Percentiles rank a stretch among this genome's conserved stretches.
Evolutionary conservation across 2,888 invertebrate species (phyloP).

Genomic region (Perizoma affinitatum): DNA sequence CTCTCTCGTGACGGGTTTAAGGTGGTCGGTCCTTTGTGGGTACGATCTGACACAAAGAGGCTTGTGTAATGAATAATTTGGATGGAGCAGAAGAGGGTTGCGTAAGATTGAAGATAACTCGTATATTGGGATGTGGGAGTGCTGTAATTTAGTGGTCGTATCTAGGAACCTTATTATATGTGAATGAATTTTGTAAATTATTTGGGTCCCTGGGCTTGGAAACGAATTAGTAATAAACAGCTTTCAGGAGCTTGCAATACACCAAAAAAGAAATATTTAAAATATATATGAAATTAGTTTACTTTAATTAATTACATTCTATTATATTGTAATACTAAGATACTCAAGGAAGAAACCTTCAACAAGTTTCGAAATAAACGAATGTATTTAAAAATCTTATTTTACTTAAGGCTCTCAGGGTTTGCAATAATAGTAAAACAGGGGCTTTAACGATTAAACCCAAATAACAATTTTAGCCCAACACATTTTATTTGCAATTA

Average conservation of each 20-base stretch:
- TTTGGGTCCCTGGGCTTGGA: background rate
- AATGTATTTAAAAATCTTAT: conserved; percentile 14
- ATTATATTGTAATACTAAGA: background rate
- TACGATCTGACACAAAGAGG: conserved; percentile 39
- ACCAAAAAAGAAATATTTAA: too few relatives aligned
- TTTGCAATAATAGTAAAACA: conserved; percentile 13
- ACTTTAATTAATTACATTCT: too few relatives aligned
- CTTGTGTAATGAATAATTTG: conserved; percentile 42
- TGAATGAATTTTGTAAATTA: conserved; percentile 10
- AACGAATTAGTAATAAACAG: background rate
- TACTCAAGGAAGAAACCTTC: too few relatives aligned
- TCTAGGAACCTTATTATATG: too few relatives aligned
- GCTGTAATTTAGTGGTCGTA: conserved; percentile 33
- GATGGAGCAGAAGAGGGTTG: conserved; percentile 30
- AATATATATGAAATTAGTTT: too few relatives aligned
- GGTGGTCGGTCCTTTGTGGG: conserved; percentile 34
- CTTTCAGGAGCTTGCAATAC: too few relatives aligned
- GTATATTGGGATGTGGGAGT: conserved; percentile 35
- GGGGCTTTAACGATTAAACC: conserved; percentile 19
- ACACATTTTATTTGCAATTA: conserved; percentile 36
- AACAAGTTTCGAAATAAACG: background rate
- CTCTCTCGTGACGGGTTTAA: conserved; percentile 27
- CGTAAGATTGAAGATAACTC: conserved; percentile 36
- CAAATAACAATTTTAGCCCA: conserved; percentile 24
- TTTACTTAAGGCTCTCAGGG: conserved; percentile 7